These are phyloP conservation scores for Euura lappo DNA, from an alignment of 1,140 invertebrate species.

Conservation along the genomic window DNA sequence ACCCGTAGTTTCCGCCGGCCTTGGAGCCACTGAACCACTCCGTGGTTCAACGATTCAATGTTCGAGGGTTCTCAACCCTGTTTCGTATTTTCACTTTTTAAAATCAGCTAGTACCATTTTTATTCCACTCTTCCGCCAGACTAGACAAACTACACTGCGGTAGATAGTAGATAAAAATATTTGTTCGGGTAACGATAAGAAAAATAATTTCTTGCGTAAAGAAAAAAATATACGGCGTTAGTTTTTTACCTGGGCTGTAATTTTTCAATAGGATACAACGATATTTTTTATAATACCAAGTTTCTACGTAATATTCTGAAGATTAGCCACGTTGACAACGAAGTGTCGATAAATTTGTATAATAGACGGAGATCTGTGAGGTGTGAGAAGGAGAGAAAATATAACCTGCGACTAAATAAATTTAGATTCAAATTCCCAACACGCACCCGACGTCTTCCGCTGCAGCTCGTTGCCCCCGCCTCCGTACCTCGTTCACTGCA, in stretches of 20 bases:
- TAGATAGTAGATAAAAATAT: neutral
- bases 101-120: neutral
- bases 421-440: neutral
- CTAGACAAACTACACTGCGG: neutral
- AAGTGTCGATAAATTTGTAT: neutral
- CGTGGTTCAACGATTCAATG: constrained; percentile 62
- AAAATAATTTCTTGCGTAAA: neutral
- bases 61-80: constrained; percentile 53
- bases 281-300: too few species aligned
- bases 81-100: neutral
- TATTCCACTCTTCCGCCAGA: neutral
- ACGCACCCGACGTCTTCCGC: neutral
- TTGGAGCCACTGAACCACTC: constrained; percentile 64
- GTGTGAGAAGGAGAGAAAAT: neutral
- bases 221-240: neutral
- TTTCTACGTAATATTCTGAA: too few species aligned
- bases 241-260: too few species aligned
- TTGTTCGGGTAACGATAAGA: neutral
- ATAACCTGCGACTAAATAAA: neutral
- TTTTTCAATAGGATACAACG: too few species aligned
- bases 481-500: constrained; percentile 33
- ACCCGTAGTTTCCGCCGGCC: constrained; percentile 61
- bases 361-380: neutral
- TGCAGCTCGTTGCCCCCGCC: constrained; percentile 12
- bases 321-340: too few species aligned